Evolutionary conservation across 1,140 invertebrate species (phyloP).

Genomic region (Belonocnema kinseyi): DNA sequence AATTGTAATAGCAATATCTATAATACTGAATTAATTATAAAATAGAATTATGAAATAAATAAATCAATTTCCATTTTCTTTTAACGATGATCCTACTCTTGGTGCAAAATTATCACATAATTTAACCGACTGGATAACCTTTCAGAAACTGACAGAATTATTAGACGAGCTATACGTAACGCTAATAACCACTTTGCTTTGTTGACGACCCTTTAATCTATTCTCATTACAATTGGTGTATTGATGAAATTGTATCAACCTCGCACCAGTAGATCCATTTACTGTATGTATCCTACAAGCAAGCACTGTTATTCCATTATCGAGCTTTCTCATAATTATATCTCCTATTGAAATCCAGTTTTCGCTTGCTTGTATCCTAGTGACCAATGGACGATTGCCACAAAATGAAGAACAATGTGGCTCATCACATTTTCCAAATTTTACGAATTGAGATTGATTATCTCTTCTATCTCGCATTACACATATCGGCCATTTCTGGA

Average conservation of each 20-base stretch:
- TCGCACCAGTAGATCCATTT: conserved; percentile 48
- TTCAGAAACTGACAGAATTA: neutral
- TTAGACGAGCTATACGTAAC: conserved; percentile 38
- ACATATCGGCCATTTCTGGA: neutral
- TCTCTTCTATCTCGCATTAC: neutral
- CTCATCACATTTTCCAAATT: conserved; percentile 2
- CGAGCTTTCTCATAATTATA: conserved; percentile 61
- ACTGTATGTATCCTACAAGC: conserved; percentile 62
- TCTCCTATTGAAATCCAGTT: conserved; percentile 51
- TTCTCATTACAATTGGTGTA: conserved; percentile 64
- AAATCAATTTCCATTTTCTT: too few species aligned
- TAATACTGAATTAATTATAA: too few species aligned
- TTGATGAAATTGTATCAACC: conserved; percentile 53
- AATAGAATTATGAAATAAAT: too few species aligned
- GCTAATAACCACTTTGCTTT: conserved; percentile 46
- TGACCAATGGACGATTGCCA: neutral
- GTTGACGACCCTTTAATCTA: conserved; percentile 65
- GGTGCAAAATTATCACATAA: too few species aligned
- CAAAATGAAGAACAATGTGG: neutral
- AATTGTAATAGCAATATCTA: too few species aligned
- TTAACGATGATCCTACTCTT: too few species aligned
- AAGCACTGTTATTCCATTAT: conserved; percentile 65
- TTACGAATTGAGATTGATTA: neutral
- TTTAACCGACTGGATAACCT: neutral
- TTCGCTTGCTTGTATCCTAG: conserved; percentile 4